Base-by-base conservation (phyloP, 1,140 invertebrate genomes). In the Orussus abietinus region DNA sequence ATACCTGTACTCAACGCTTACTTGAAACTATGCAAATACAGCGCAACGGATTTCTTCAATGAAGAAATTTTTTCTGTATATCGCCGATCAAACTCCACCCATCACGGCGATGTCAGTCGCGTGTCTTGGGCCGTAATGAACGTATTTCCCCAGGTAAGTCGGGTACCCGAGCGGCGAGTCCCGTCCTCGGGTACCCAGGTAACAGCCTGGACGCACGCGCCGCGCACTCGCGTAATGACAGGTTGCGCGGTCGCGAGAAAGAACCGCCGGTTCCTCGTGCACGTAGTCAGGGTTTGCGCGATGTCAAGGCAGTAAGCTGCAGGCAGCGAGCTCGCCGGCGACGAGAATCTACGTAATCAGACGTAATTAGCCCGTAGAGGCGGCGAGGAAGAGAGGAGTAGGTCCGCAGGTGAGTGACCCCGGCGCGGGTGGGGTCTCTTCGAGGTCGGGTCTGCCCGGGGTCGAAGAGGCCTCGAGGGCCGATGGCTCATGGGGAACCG, bases 341-440 rank as follows among this genome's bases (percentile, higher is more conserved):
- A 38, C 14, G 36, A 11, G 51, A 45, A 52, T 42, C 42, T 47
- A 55, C 46, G 41, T 51, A 50, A 61, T 60, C 45, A 55, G 44
- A 37, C 50, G 45, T 60, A 62, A 62, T 60, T 62, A 60, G 55
- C 55, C 55, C 53, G 55, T 57, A 56, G 50, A 53, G 45, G 48
- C 38, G 34, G 46, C 42, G 43, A 33, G 44, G 47, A 43, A 38
- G 43, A 50, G 49, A 50, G 49, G 52, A 56, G 55, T 58, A 62
- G 59, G n/a, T n/a, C n/a, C n/a, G n/a, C n/a, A n/a, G n/a, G 59
- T 62, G 59, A 62, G 55, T 56, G 59, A 62, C 56, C 59, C 52
- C 42, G 56, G 51, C 48, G 55, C 49, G 49, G 49, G 55, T 46
- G 49, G 56, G 53, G 57, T 62, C 34, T 25, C 22, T n/a, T 60